phyloP scores from a whole-genome alignment of 2,888 invertebrate genomes.

The Troglohyphantes excavatus region DNA sequence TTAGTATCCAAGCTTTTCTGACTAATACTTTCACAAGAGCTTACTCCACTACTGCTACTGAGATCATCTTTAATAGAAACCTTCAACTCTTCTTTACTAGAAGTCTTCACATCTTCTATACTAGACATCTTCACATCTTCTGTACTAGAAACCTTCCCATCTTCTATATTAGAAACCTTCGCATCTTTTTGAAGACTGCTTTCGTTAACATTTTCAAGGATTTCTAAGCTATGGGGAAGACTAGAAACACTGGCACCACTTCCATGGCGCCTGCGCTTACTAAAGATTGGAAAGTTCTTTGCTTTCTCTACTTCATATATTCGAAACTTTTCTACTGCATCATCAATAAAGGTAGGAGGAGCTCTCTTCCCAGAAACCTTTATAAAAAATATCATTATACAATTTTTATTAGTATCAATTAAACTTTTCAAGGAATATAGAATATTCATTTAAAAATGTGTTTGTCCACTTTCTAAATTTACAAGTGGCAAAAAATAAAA shows the following conservation, averaged over 20 bases:
- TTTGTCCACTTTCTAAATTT: too few relatives aligned
- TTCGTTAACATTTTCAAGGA: slow-evolving; percentile 81
- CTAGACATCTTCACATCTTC: slow-evolving; percentile 81
- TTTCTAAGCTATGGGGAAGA: slow-evolving; percentile 81
- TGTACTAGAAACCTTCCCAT: slow-evolving; percentile 81
- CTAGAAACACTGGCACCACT: slow-evolving; percentile 82
- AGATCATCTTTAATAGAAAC: slow-evolving; percentile 6
- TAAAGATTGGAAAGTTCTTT: slow-evolving; percentile 79
- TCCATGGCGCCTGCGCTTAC: slow-evolving; percentile 81
- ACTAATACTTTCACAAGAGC: slow-evolving; percentile 42
- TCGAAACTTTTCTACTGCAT: slow-evolving; percentile 88
- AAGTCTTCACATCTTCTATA: slow-evolving; percentile 73
- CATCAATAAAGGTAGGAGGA: slow-evolving; percentile 94
- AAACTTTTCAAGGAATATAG: not conserved
- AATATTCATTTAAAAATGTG: not conserved
- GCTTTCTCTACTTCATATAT: slow-evolving; percentile 80
- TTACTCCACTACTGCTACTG: slow-evolving; percentile 33
- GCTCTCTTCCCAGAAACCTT: slow-evolving; percentile 89
- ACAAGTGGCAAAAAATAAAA: too few relatives aligned
- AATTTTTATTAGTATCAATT: not conserved
- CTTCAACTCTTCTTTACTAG: slow-evolving; percentile 59
- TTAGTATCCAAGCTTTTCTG: slow-evolving; percentile 44
- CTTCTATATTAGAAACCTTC: slow-evolving; percentile 3
- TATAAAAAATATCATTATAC: not conserved
- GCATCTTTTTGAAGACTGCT: slow-evolving; percentile 81